Evolutionary conservation across 2,113 vertebrate species (phyloP), one percentile per base, ranked within the genome.

Genomic region (Crotalus tigris): DNA sequence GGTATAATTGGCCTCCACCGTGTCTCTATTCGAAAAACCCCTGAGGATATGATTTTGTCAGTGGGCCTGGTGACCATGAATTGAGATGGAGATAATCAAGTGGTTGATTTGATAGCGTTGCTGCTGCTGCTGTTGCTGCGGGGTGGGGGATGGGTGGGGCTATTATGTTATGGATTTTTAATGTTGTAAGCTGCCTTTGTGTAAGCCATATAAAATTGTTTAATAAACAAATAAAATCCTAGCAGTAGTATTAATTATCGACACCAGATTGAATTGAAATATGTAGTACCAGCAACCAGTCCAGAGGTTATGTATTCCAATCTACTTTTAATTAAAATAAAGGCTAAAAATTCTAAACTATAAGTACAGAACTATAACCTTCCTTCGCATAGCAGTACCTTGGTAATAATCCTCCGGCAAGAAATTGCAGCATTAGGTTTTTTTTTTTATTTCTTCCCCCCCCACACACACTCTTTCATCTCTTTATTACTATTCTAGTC

Each of bases 401-500:
- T 33, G 46, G 26, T 21, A 53, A 55, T 44, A 29, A 12, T 69
- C 23, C n/a, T 29, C 21, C n/a, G 53, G 69, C 55, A 51, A 49
- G 17, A 11, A 24, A 90, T 26, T 11, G 21, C 23, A 75, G 49
- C 24, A n/a, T 55, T 39, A 75, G 85, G 88, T 12, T 57, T 89
- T 13, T 17, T 57, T 85, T 9, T 4, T 39, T 39, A 55, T 5
- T 55, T 4, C 55, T 21, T 0, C 1, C 1, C 61, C 13, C 29
- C 61, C 19, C 10, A 6, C 1, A 5, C 51, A n/a, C 10, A 54
- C 53, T 57, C 55, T 86, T 86, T 11, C 46, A 86, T 53, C 89
- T 90, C 44, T 86, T 8, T 54, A 55, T 93, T 86, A 93, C 59
- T 90, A 93, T 90, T 90, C 54, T 86, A 86, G 58, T 15, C 87